These are phyloP conservation scores for Stigmatopora argus DNA, from an alignment of 2,113 vertebrate species.

Conservation along the genomic window DNA sequence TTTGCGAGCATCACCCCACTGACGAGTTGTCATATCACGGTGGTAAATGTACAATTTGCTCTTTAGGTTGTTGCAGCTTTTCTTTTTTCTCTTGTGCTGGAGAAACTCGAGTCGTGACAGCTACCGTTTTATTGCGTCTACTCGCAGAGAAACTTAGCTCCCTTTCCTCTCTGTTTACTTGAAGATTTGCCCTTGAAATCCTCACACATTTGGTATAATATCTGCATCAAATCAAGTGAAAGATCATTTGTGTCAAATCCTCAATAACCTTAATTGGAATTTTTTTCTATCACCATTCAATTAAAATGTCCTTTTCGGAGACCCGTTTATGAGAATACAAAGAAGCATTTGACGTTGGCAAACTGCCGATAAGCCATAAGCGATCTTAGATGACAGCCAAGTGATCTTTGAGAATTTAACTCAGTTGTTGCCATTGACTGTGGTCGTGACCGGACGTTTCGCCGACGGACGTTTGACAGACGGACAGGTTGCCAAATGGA, in stretches of 20 bases:
- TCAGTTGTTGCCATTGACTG: too few relatives aligned
- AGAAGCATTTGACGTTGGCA: slow-evolving; percentile 33
- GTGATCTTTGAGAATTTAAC: background rate
- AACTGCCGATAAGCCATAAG: slow-evolving; percentile 34
- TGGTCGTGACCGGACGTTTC: too few relatives aligned
- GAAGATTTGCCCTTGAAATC: background rate
- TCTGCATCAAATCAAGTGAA: slow-evolving; percentile 8
- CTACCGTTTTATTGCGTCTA: background rate
- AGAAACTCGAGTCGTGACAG: background rate
- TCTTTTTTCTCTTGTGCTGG: too few relatives aligned
- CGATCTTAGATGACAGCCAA: slow-evolving; percentile 34
- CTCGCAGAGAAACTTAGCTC: background rate
- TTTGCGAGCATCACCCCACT: background rate
- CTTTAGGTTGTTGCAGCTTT: background rate
- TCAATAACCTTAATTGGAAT: slow-evolving; percentile 23
- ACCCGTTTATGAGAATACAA: slow-evolving; percentile 29
- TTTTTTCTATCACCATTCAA: slow-evolving; percentile 29
- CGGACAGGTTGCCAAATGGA: too few relatives aligned
- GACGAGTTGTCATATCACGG: background rate
- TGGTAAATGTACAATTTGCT: background rate
- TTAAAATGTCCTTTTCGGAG: slow-evolving; percentile 14
- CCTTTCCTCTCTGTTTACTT: background rate
- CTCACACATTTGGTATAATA: background rate
- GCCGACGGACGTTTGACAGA: too few relatives aligned
- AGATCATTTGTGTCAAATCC: slow-evolving; percentile 2